Evolutionary conservation across 1,140 invertebrate species (phyloP).

Genomic region (Neotoxoptera formosana): DNA sequence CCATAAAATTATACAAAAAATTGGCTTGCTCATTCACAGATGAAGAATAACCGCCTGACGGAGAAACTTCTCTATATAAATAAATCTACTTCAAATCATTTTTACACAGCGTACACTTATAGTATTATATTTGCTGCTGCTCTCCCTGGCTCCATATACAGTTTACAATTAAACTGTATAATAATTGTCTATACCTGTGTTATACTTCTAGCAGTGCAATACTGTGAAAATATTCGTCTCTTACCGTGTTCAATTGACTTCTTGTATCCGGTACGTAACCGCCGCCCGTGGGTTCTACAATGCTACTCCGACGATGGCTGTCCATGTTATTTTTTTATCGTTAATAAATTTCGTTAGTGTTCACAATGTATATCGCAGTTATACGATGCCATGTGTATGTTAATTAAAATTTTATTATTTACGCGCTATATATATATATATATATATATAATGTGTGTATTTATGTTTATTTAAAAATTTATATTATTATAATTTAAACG

Average conservation of each 20-base stretch:
- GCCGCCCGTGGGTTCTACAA: slow-evolving; percentile 2
- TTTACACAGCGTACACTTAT: background rate
- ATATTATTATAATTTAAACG: background rate
- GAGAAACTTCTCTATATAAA: background rate
- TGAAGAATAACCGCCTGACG: background rate
- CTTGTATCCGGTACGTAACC: slow-evolving; percentile 39
- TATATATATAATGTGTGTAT: background rate
- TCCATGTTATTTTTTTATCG: background rate
- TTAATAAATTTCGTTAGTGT: background rate
- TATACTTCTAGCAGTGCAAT: background rate
- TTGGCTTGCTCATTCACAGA: no score
- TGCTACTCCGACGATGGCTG: slow-evolving; percentile 43
- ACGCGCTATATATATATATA: background rate
- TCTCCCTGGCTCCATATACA: background rate
- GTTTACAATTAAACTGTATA: background rate
- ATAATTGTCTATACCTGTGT: background rate
- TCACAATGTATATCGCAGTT: background rate
- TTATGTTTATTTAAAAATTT: background rate
- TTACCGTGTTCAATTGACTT: slow-evolving; percentile 49
- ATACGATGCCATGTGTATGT: background rate
- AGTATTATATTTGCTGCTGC: background rate
- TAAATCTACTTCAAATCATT: background rate
- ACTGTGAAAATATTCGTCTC: slow-evolving; percentile 24
- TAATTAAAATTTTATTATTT: slow-evolving; percentile 11
- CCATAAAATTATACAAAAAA: background rate